Evolutionary conservation across 2,888 invertebrate genomes (phyloP).

Genomic region (Thera obeliscata): DNA sequence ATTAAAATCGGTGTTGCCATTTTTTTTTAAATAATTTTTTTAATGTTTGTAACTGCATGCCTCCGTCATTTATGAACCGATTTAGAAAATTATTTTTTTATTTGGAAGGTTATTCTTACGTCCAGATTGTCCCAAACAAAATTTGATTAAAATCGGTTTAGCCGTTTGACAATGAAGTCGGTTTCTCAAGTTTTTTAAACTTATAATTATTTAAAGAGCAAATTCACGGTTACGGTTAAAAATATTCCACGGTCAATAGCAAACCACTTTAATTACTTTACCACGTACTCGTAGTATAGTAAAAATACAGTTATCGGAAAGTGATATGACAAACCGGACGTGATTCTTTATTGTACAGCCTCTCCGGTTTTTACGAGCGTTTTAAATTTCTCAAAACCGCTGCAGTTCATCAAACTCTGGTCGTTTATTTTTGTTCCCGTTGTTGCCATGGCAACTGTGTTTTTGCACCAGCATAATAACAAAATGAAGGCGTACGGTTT

Average conservation of each 20-base stretch:
- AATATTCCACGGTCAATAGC: constrained; percentile 62
- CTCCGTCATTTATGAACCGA: too few relatives aligned
- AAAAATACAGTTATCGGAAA: constrained; percentile 78
- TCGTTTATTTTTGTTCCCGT: constrained; percentile 35
- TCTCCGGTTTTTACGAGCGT: constrained; percentile 42
- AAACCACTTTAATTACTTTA: constrained; percentile 82
- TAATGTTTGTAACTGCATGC: too few relatives aligned
- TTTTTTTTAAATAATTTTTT: too few relatives aligned
- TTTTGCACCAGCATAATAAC: constrained; percentile 16
- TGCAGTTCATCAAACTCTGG: constrained; percentile 47
- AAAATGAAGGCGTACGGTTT: constrained; percentile 34
- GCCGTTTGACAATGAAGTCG: too few relatives aligned
- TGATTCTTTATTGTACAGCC: constrained; percentile 47
- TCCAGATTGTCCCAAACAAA: too few relatives aligned
- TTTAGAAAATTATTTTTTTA: too few relatives aligned
- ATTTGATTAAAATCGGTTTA: too few relatives aligned
- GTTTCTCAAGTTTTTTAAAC: too few relatives aligned
- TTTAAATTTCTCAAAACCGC: constrained; percentile 40
- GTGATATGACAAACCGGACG: constrained; percentile 70
- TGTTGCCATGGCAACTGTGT: constrained; percentile 35
- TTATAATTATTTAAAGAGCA: constrained; percentile 38
- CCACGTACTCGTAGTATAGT: constrained; percentile 73
- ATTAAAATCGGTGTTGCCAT: too few relatives aligned
- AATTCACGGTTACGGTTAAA: constrained; percentile 71
- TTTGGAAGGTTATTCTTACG: too few relatives aligned